phyloP scores from a whole-genome alignment of 2,888 invertebrate species.

The Chloroclysta siterata region DNA sequence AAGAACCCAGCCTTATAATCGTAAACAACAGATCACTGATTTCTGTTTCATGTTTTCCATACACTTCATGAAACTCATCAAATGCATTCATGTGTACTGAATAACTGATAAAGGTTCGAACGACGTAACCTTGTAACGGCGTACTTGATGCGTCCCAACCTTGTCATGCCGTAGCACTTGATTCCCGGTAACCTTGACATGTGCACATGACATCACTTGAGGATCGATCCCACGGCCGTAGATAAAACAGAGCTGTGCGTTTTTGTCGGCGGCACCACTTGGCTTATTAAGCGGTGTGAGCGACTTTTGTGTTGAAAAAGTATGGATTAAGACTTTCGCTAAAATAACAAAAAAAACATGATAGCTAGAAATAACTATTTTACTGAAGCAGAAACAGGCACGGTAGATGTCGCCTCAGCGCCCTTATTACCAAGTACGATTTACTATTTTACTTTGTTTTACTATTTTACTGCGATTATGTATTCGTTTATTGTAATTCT shows the following conservation, averaged over 20 bases:
- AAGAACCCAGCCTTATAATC: neutral
- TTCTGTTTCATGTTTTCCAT: constrained; percentile 9
- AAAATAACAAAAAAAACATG: neutral
- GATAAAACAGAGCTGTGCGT: constrained; percentile 40
- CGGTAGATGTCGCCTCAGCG: no score
- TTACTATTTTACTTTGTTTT: no score
- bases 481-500: no score
- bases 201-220: constrained; percentile 38
- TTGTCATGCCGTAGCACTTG: constrained; percentile 27
- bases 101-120: constrained; percentile 21
- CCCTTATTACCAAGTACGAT: no score
- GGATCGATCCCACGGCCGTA: constrained; percentile 42
- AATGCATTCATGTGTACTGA: constrained; percentile 19
- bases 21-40: constrained; percentile 8
- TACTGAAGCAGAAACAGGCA: no score
- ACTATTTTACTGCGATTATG: no score
- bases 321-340: constrained; percentile 54
- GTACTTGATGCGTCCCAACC: constrained; percentile 22
- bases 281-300: constrained; percentile 74
- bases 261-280: constrained; percentile 77
- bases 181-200: constrained; percentile 39
- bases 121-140: constrained; percentile 23
- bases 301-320: constrained; percentile 54
- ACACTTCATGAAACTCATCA: constrained; percentile 22
- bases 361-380: no score